Evolutionary conservation across 2,797 vertebrate species (phyloP), one percentile per base, ranked within the genome.

Genomic region (Brachymystax lenok): DNA sequence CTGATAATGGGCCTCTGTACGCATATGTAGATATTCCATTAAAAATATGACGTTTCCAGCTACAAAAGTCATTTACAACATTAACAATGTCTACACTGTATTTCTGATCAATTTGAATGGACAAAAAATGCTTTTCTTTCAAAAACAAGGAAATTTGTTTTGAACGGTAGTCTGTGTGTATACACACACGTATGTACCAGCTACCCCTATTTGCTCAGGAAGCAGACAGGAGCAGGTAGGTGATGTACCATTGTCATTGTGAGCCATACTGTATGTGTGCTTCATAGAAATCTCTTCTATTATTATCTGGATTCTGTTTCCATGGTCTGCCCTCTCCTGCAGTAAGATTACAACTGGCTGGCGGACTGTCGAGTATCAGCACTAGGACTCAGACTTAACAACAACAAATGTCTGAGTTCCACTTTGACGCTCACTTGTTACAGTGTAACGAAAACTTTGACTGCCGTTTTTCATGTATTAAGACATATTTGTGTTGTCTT

Each of bases 171-270:
- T 63, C 33, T 33, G 33, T 33, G 33, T 33, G 5, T 33, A 75
- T 51, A 74, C 72, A 72, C 51, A 46, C 46, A 66, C 35, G 66
- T 14, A 71, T 40, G 28, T 12, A 59, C 56, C 72, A 77, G 56
- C 46, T 54, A 81, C 71, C 52, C 56, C 76, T 17, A 82, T 82
- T 79, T 88, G 84, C 83, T 78, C 56, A 82, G 78, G 74, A 85
- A 78, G 79, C 87, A 83, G 85, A 85, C 73, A 74, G 80, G 74
- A 85, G 67, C 81, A 87, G 87, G 85, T 83, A 88, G 82, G 85
- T 85, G 74, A 78, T 79, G 56, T 19, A 59, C 7, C 46, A 73
- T 83, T 80, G 69, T 85, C 69, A 69, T 80, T 80, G 79, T 56
- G 1, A 71, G 14, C 35, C 0, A 61, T 73, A 59, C 54, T 59